Conservation (phyloP, 2,113 vertebrate species). For the Elanus axillaris region DNA sequence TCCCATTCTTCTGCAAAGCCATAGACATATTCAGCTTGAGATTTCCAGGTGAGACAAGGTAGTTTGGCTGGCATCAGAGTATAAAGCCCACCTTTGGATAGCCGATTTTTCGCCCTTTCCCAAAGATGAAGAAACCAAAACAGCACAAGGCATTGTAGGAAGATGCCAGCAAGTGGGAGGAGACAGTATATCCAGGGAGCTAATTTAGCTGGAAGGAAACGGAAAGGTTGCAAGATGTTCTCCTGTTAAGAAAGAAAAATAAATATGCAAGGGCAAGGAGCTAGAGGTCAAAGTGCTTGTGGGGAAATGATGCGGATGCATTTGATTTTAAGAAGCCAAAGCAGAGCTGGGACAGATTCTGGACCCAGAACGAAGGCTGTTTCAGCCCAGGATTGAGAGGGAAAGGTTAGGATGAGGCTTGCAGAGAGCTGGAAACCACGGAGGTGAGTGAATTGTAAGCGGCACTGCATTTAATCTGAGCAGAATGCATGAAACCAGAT, state of each 20-base stretch:
- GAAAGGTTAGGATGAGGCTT: not conserved
- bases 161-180: not conserved
- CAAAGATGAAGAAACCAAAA: not conserved
- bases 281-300: not conserved
- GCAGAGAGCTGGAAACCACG: not conserved
- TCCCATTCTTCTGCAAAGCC: not conserved
- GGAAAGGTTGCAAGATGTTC: not conserved
- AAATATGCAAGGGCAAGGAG: not conserved
- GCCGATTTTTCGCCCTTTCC: not conserved
- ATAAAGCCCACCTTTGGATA: not conserved
- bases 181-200: not conserved
- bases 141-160: not conserved
- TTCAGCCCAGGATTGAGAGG: not conserved
- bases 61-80: not conserved
- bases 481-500: not conserved
- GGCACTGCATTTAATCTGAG: not conserved
- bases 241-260: not conserved
- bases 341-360: not conserved
- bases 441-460: conserved; percentile 4
- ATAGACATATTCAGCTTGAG: rapidly evolving
- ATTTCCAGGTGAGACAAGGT: not conserved
- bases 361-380: not conserved
- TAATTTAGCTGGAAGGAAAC: conserved; percentile 22
- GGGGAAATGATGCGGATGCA: not conserved
- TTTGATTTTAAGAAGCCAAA: not conserved